Evolutionary conservation across 2,797 vertebrate species (phyloP).

Genomic region (Prunella strophiata): DNA sequence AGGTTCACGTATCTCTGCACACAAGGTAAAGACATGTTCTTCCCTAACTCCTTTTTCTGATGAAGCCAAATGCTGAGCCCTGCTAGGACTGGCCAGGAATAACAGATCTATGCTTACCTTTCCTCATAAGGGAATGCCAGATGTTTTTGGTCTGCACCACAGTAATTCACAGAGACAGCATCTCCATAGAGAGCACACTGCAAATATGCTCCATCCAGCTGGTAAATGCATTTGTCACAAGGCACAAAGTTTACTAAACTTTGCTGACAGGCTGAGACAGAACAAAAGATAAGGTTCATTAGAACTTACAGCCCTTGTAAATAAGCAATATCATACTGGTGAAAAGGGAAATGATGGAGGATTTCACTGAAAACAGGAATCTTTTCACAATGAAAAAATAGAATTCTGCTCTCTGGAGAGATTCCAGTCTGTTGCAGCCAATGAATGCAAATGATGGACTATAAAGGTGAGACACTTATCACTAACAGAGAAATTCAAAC

Average conservation of each 20-base stretch:
- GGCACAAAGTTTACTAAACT: neutral
- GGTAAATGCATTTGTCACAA: constrained; percentile 10
- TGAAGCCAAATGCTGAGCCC: neutral
- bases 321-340: neutral
- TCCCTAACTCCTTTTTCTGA: neutral
- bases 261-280: neutral
- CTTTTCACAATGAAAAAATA: neutral
- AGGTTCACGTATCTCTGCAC: neutral
- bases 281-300: neutral
- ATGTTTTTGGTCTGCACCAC: neutral
- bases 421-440: neutral
- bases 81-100: neutral
- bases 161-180: neutral
- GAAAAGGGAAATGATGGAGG: neutral
- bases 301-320: neutral
- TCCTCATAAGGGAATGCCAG: neutral
- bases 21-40: neutral
- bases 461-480: neutral
- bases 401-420: neutral
- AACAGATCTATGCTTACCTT: neutral
- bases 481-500: neutral
- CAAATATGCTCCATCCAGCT: neutral
- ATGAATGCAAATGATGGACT: neutral
- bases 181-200: neutral
- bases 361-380: neutral